Evolutionary conservation across 2,113 vertebrate genomes (phyloP).

Genomic region (Scomber scombrus): DNA sequence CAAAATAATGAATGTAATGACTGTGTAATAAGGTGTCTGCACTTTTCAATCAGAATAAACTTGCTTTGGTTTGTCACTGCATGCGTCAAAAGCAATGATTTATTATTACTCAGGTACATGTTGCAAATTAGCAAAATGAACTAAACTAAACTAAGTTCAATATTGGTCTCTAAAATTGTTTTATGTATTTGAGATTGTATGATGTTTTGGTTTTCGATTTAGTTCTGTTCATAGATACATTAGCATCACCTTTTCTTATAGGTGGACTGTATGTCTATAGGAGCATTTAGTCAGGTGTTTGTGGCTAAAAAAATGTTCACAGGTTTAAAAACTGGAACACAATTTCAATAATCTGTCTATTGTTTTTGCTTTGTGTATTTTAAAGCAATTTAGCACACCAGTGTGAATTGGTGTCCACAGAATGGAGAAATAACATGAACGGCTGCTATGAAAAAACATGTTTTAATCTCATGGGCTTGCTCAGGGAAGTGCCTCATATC

Average conservation of each 20-base stretch:
- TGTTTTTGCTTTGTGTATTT: neutral
- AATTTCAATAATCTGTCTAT: neutral
- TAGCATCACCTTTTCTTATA: neutral
- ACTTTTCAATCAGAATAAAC: too few relatives aligned
- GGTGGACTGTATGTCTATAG: neutral
- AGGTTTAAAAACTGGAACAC: neutral
- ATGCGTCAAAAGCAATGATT: too few relatives aligned
- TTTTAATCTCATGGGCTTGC: constrained; percentile 22
- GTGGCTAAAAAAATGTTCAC: too few relatives aligned
- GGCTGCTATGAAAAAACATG: neutral
- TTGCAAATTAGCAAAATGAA: too few relatives aligned
- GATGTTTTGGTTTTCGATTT: neutral
- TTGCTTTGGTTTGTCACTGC: too few relatives aligned
- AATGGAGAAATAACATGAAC: neutral
- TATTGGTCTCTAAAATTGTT: neutral
- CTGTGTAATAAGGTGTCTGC: too few relatives aligned
- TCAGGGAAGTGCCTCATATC: constrained; percentile 8
- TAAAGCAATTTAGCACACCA: neutral
- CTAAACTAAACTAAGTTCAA: neutral
- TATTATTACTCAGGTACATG: too few relatives aligned
- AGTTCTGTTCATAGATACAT: neutral
- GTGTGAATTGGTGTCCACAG: neutral
- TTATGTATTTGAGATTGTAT: neutral
- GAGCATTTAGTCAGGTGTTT: neutral
- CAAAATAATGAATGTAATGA: too few relatives aligned